These are phyloP conservation scores for Drosophila cyrtoloma DNA, from an alignment of 2,888 invertebrate genomes.

Conservation along the genomic window DNA sequence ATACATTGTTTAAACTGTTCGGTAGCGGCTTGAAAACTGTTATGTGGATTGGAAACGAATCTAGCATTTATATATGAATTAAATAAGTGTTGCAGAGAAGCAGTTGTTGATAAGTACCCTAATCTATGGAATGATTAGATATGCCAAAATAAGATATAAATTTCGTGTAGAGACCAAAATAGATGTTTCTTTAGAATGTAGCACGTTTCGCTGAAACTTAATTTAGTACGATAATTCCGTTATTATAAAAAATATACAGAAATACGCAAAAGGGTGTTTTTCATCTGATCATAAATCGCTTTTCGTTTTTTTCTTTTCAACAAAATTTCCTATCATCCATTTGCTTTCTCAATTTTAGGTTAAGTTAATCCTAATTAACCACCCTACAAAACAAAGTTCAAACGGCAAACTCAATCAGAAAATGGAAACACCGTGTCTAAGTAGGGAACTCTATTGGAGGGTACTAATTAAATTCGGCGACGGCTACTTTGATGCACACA, in stretches of 20 bases:
- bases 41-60: not conserved
- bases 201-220: not conserved
- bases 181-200: not conserved
- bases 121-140: constrained; percentile 28
- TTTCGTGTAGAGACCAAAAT: constrained; percentile 3
- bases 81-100: not conserved
- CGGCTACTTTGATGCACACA: constrained; percentile 57
- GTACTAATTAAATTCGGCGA: constrained; percentile 75
- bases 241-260: not conserved
- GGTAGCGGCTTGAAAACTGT: not conserved
- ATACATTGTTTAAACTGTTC: constrained; percentile 34
- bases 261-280: not conserved
- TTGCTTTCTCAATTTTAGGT: too few relatives aligned
- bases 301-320: not conserved
- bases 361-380: not conserved
- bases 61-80: constrained; percentile 12
- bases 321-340: not conserved
- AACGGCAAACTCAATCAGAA: constrained; percentile 2
- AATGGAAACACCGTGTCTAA: constrained; percentile 11
- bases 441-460: constrained; percentile 44
- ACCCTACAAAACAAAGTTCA: not conserved
- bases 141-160: not conserved
- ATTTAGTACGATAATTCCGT: not conserved
- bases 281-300: not conserved
- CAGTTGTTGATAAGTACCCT: constrained; percentile 9